Evolutionary conservation across 2,113 vertebrate species (phyloP), one percentile per base, ranked within the genome.

Genomic region (Eudyptes chrysolophus): DNA sequence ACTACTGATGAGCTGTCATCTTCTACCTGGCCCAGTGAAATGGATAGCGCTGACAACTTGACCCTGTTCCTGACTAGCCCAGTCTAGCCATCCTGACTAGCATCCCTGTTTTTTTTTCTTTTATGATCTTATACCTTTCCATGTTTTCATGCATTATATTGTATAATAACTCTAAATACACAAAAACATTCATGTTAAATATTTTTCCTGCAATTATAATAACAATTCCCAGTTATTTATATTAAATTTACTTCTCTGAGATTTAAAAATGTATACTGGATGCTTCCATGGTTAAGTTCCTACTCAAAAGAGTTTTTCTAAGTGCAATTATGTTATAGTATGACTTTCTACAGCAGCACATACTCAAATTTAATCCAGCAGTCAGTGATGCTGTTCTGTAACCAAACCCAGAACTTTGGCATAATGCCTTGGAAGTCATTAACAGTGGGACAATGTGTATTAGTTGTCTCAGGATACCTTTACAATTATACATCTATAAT

Each of bases 41-140:
- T 48, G 26, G 34, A 5, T 16, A 57, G 6, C 0, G 2, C 36
- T 81, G 34, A 25, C 26, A 72, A n/a, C 27, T 71, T 51, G n/a
- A 40, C 3, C 13, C 18, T 2, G 1, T 19, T 77, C 30, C 36
- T 93, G 40, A 34, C 54, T 34, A 52, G 34, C 25, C 13, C 24
- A 48, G 9, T 48, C 40, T 76, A 46, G 34, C 25, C 16, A 42
- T 65, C n/a, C 52, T 79, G 26, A 32, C 11, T 48, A 55, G 6
- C 34, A 74, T 44, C 11, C 6, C 2, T 17, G 27, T 0, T 6
- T 32, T 66, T 49, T 69, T 72, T 11, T 38, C 9, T 7, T 42
- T 64, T 32, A 65, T 52, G 19, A 18, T 87, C n/a, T 75, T 71
- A 27, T 2, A 26, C 7, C n/a, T 85, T 84, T 44, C 24, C 9